These are phyloP conservation scores for Abramis brama DNA, from an alignment of 2,113 vertebrate genomes.

Conservation along the genomic window DNA sequence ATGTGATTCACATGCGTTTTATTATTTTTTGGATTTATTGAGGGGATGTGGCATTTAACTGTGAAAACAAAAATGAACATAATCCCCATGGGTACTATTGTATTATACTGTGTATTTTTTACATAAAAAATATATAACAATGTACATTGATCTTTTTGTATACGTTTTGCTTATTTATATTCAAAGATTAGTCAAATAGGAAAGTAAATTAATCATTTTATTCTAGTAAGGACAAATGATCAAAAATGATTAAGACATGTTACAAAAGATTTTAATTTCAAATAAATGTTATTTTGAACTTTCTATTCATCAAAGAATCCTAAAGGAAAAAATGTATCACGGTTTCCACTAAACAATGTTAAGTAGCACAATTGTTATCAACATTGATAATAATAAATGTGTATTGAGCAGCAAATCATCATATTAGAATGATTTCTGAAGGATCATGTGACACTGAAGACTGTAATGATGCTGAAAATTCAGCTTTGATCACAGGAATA, in stretches of 20 bases:
- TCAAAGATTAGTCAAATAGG: background rate
- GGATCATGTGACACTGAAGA: background rate
- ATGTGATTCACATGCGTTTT: constrained; percentile 46
- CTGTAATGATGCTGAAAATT: background rate
- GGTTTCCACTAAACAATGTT: background rate
- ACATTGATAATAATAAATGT: background rate
- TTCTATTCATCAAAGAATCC: background rate
- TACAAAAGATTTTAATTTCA: background rate
- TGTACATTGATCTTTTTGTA: constrained; percentile 39
- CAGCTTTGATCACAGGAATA: background rate
- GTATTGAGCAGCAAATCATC: background rate
- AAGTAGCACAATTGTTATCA: background rate
- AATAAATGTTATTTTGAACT: background rate
- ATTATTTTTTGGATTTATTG: constrained; percentile 62
- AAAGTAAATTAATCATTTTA: background rate
- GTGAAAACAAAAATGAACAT: constrained; percentile 64
- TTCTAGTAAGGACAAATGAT: background rate
- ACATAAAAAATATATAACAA: constrained; percentile 70
- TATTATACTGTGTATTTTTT: constrained; percentile 75
- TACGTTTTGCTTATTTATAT: constrained; percentile 16
- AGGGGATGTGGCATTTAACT: constrained; percentile 75
- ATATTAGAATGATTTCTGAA: background rate
- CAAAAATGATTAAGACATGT: background rate
- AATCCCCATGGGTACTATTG: constrained; percentile 68
- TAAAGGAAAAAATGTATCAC: background rate